Base-by-base conservation (phyloP, 2,888 invertebrate species). In the Cephus sareptanus region DNA sequence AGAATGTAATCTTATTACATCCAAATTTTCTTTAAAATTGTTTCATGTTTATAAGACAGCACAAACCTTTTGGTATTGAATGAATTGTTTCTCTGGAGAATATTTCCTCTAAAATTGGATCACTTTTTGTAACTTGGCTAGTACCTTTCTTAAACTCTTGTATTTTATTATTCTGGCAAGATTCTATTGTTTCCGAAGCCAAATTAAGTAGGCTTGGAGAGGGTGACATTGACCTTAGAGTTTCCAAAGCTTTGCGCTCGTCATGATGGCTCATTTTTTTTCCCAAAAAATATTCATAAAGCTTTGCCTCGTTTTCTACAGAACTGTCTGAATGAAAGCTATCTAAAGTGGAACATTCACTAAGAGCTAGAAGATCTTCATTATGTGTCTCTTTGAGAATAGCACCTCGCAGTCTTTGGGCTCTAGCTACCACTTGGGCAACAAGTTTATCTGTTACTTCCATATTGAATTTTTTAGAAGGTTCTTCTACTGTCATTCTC, bases 161-260 rank as follows among this genome's bases (percentile, higher is more conserved):
- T 1, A 40, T 69, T 33, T 77, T 78, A 31, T 82, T 76, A 69
- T 81, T 79, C 69, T 79, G 74, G 73, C 84, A 83, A 23, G 82
- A 79, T 30, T 81, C 76, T 76, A 85, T 82, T 11, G 84, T 82
- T 78, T 87, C 84, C 1, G 84, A 82, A 31, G 85, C 85, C 56
- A 87, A 80, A 80, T 90, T 84, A 13, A 86, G 85, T 31, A 87
- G 83, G 82, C 86, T 91, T 80, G 90, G 88, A 37, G 89, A 86
- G 31, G 91, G 91, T 69, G 93, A 92, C 81, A 91, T 89, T 6
- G 90, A 89, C 78, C 90, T 87, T 34, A 93, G 87, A 12, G 90
- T 91, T 78, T 92, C 89, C 69, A 93, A 84, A 11, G 92, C 92
- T 83, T 89, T 85, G 75, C 87, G 86, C 81, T 93, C 92, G 70